A percentile compares a stretch with the other conserved stretches of the same genome.
Evolutionary conservation across 2,797 vertebrate species (phyloP).

Genomic region (Melanotaenia pygmaea): DNA sequence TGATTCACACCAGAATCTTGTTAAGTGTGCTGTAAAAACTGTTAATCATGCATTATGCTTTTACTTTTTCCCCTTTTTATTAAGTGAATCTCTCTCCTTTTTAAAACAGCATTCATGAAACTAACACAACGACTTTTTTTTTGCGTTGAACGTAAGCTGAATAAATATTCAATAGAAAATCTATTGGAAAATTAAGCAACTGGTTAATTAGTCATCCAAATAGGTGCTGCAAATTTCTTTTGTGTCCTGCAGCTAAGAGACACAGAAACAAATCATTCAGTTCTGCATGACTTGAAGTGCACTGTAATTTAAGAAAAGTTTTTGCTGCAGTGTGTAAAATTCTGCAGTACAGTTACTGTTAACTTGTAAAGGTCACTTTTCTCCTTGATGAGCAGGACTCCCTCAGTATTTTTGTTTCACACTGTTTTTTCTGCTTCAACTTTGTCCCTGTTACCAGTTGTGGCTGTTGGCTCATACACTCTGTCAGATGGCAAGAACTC

Average conservation of each 20-base stretch:
- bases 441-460: neutral
- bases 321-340: neutral
- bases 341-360: neutral
- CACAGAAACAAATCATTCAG: neutral
- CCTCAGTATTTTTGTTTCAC: no score
- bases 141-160: neutral
- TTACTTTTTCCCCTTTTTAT: neutral
- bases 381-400: no score
- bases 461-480: neutral
- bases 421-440: neutral
- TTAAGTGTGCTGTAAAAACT: neutral
- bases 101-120: no score
- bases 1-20: neutral
- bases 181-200: neutral
- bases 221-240: neutral
- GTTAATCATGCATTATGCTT: neutral
- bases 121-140: no score
- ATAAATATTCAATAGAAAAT: no score
- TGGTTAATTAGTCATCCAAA: neutral
- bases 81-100: neutral
- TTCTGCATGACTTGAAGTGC: neutral
- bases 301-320: neutral
- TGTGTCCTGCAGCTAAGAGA: neutral
- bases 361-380: neutral
- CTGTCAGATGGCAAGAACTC: neutral